Conservation (phyloP, 2,113 vertebrate species). For the Talpa occidentalis region DNA sequence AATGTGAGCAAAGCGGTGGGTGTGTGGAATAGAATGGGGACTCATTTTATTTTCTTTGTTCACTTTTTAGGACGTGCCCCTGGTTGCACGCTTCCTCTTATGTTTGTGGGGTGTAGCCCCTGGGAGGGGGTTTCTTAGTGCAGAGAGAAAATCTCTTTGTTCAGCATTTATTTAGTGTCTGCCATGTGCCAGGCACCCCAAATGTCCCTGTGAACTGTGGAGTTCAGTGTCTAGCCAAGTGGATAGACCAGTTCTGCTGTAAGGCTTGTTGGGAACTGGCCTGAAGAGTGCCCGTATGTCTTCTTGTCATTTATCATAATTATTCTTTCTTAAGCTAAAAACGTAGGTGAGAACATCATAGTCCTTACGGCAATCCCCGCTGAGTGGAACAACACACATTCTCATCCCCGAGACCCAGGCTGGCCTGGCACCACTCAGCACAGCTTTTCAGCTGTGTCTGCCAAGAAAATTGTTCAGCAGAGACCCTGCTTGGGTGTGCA, state of each 20-base stretch:
- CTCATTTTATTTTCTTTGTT: neutral
- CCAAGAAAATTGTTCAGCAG: neutral
- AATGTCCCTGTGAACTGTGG: neutral
- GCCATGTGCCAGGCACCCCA: neutral
- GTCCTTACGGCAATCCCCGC: neutral
- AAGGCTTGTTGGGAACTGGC: neutral
- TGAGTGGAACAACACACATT: neutral
- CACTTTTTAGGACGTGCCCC: neutral
- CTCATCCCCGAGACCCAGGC: neutral
- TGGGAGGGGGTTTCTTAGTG: neutral
- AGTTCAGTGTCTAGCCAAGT: neutral
- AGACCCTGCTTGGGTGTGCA: neutral
- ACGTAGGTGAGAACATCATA: neutral
- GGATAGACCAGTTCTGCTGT: neutral
- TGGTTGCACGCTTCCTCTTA: accelerated
- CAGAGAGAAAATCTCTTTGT: neutral
- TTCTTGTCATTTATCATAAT: neutral
- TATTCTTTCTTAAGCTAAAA: neutral
- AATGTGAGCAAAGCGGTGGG: neutral
- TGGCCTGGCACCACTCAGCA: neutral
- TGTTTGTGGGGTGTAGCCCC: too few relatives aligned
- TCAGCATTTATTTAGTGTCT: neutral
- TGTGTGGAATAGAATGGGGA: too few relatives aligned
- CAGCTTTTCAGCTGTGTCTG: neutral
- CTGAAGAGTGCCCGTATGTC: neutral